Evolutionary conservation across 2,113 vertebrate genomes (phyloP), one percentile per base, ranked within the genome.

Genomic region (Fulmarus glacialis): DNA sequence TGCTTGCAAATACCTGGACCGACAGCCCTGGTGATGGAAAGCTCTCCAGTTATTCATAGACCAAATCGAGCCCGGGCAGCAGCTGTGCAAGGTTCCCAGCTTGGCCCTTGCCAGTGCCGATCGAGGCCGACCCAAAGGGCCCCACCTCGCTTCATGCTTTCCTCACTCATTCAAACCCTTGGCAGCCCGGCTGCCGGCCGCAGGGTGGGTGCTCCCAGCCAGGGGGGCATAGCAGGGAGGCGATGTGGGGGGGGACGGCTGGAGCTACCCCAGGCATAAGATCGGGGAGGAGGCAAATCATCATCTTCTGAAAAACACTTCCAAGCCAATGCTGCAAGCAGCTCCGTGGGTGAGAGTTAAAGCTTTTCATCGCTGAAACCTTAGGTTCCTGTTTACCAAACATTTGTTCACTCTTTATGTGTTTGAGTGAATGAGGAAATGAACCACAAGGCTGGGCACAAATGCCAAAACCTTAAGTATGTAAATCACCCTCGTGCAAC

Each of bases 331-430:
- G 84, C 79, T 94, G 95, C 87, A 74, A 87, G 91, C 60, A 75
- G 86, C 60, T 91, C 81, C 90, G 88, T 62, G 81, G 91, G 95
- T 5, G 8, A 94, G 58, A 93, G 86, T 60, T 93, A 73, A 86
- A 86, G 64, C 30, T 97, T 97, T 96, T 95, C 91, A 86, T 95
- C 8, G 0, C 83, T 70, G 93, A 96, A 97, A 90, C 82, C 74
- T 85, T 96, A 82, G 94, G 90, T 97, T 97, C 97, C 97, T 97
- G 95, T 97, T 98, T 98, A 97, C 95, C 95, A 97, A 97, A 94
- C 82, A 94, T 87, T 95, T 93, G 81, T 93, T 96, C 92, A 36
- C 67, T 93, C 87, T 95, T 96, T 48, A 45, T 95, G 83, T 6
- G 1, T 90, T 94, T 72, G 53, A 90, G 63, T 91, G 90, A 97